Conservation (phyloP, 2,113 vertebrate genomes). For the Bombycilla garrulus region DNA sequence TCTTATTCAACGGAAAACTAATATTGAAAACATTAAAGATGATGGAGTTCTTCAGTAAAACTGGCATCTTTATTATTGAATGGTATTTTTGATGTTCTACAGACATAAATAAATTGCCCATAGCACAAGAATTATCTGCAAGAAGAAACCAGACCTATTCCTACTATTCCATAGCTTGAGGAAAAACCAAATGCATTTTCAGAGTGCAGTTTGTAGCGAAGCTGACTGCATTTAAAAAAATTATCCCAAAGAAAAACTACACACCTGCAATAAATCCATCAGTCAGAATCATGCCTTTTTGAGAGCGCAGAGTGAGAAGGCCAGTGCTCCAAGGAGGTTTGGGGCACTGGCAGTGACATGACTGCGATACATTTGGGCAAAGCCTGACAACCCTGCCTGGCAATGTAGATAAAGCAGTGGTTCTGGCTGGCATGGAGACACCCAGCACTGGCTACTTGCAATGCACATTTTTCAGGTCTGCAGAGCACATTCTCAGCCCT, state of each 20-base stretch:
- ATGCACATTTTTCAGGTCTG: background rate
- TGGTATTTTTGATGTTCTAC: background rate
- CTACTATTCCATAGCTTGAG: background rate
- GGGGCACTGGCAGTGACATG: background rate
- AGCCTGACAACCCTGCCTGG: background rate
- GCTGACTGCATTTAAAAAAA: background rate
- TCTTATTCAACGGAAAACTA: background rate
- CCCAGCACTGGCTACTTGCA: background rate
- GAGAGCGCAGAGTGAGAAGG: background rate
- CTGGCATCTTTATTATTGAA: background rate
- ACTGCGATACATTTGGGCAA: background rate
- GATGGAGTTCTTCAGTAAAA: background rate
- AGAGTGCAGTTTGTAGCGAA: fast-evolving
- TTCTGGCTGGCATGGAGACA: background rate
- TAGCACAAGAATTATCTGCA: background rate
- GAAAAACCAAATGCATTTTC: background rate
- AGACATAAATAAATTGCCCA: background rate
- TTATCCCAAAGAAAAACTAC: background rate
- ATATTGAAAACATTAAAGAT: background rate
- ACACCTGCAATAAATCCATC: background rate
- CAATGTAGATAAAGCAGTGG: background rate
- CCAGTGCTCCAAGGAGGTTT: background rate
- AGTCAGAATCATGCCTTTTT: background rate
- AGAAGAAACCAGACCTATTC: too few relatives aligned
- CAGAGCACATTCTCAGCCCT: background rate